Evolutionary conservation across 2,797 vertebrate genomes (phyloP).

Genomic region (Melanogrammus aeglefinus): DNA sequence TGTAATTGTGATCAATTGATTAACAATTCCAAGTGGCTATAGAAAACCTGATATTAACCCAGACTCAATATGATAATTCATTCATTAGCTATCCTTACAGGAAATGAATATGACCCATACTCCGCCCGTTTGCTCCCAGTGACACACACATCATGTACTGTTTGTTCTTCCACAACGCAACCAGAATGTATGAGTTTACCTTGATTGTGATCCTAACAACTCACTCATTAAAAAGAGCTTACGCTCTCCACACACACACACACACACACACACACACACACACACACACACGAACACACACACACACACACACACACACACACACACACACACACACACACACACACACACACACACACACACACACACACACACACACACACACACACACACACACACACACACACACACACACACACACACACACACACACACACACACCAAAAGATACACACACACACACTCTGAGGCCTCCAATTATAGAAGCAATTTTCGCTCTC

Average conservation of each 20-base stretch:
- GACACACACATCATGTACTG: constrained; percentile 18
- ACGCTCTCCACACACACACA: constrained; percentile 41
- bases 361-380: neutral
- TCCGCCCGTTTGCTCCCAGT: neutral
- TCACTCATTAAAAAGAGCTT: constrained; percentile 79
- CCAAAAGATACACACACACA: too few species aligned
- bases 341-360: neutral
- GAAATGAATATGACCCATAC: neutral
- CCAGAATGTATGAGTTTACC: constrained; percentile 47
- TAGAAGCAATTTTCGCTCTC: constrained; percentile 49
- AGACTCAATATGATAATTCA: neutral
- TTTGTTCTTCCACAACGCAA: constrained; percentile 39
- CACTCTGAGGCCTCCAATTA: constrained; percentile 21
- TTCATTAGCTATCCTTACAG: neutral
- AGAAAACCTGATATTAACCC: neutral
- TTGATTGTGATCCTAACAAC: constrained; percentile 47
- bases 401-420: too few species aligned
- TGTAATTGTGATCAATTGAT: neutral
- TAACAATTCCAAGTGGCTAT: neutral
- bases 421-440: too few species aligned
- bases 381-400: neutral
- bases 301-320: constrained; percentile 14
- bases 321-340: neutral
- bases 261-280: constrained; percentile 14
- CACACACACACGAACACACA: constrained; percentile 14